phyloP scores from a whole-genome alignment of 2,113 vertebrate species.

The Gambusia holbrooki region DNA sequence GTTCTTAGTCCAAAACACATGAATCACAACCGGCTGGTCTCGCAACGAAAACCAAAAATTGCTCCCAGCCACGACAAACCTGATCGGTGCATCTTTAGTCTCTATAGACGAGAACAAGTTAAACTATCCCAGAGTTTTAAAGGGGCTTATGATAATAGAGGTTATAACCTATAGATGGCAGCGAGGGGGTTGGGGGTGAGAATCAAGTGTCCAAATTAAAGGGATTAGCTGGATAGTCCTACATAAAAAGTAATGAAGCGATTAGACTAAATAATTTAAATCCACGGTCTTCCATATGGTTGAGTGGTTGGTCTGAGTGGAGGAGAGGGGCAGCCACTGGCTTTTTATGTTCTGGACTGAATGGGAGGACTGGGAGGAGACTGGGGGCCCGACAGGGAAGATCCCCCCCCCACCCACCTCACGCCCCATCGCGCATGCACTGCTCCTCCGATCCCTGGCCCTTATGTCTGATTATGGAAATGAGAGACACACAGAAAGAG shows the following conservation, averaged over 20 bases:
- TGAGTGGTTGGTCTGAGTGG: constrained; percentile 74
- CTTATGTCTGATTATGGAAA: constrained; percentile 80
- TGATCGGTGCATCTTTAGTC: neutral
- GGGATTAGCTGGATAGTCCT: constrained; percentile 72
- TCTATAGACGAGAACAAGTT: constrained; percentile 31
- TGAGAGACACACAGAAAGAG: constrained; percentile 43
- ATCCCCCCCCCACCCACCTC: constrained; percentile 19
- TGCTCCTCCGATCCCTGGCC: constrained; percentile 41
- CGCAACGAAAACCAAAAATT: neutral
- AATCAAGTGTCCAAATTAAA: constrained; percentile 74
- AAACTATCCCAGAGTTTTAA: constrained; percentile 36
- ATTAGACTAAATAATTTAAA: constrained; percentile 83
- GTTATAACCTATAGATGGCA: constrained; percentile 32
- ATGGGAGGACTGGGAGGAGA: constrained; percentile 69
- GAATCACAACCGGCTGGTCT: no score
- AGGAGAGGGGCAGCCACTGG: constrained; percentile 54
- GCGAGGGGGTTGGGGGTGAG: constrained; percentile 15
- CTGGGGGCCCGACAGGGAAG: constrained; percentile 59
- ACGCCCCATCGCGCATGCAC: constrained; percentile 32
- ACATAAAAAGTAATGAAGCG: constrained; percentile 83
- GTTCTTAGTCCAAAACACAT: no score
- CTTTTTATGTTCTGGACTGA: constrained; percentile 72
- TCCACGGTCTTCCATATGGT: constrained; percentile 79
- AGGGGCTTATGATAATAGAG: neutral
- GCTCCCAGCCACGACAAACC: neutral